Percentiles rank a stretch among this genome's conserved stretches.
Evolutionary conservation across 2,888 invertebrate genomes (phyloP).

Genomic region (Ecdyonurus torrentis): DNA sequence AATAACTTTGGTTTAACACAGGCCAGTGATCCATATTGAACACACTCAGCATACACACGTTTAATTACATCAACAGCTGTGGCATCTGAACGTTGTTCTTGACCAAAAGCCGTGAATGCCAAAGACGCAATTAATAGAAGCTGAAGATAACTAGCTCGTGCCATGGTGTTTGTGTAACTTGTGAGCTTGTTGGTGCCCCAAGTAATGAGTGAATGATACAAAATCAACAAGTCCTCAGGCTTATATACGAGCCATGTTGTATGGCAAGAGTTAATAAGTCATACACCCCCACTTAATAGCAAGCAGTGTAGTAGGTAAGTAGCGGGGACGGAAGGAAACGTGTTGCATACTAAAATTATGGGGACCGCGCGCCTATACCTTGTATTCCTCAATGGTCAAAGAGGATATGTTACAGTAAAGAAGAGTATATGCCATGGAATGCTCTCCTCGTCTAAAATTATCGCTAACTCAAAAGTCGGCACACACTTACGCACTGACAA

Average conservation of each 20-base stretch:
- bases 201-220: not conserved
- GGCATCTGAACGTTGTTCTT: not conserved
- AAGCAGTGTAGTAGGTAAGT: not conserved
- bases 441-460: no score
- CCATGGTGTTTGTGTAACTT: not conserved
- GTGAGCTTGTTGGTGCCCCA: not conserved
- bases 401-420: not conserved
- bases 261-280: no score
- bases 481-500: not conserved
- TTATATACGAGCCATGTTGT: not conserved
- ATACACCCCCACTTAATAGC: not conserved
- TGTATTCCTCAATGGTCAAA: not conserved
- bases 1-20: conserved; percentile 66
- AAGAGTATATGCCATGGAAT: not conserved
- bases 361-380: not conserved
- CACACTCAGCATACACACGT: conserved; percentile 49
- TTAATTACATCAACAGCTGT: conserved; percentile 43
- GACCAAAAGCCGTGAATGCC: not conserved
- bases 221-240: not conserved
- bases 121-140: not conserved
- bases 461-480: not conserved
- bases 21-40: conserved; percentile 47
- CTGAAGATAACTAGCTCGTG: not conserved
- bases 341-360: not conserved
- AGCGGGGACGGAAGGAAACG: not conserved